A percentile compares a stretch with the other conserved stretches of the same genome.
Evolutionary conservation across 2,797 vertebrate species (phyloP).

Genomic region (Menidia menidia): DNA sequence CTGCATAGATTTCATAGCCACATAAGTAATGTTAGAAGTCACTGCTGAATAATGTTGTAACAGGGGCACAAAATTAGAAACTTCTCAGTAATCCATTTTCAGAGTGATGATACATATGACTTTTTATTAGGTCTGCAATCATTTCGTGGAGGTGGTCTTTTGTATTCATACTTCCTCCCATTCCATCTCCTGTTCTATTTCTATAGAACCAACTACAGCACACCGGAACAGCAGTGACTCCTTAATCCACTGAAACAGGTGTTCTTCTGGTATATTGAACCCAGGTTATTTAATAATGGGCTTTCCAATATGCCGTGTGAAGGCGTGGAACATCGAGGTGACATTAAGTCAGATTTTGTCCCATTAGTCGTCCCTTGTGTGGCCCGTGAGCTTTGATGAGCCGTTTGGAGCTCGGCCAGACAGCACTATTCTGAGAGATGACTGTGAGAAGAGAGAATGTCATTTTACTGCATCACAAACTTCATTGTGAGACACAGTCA

Average conservation of each 20-base stretch:
- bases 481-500: conserved; percentile 49
- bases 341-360: conserved; percentile 63
- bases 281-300: conserved; percentile 34
- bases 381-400: conserved; percentile 59
- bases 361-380: conserved; percentile 43
- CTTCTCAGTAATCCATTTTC: background rate
- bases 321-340: conserved; percentile 47
- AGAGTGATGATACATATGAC: background rate
- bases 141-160: background rate
- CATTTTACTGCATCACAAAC: conserved; percentile 63
- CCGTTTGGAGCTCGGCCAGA: conserved; percentile 62
- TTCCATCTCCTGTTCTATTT: conserved; percentile 2
- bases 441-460: conserved; percentile 45
- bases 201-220: background rate
- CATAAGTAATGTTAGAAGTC: background rate
- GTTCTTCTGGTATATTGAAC: conserved; percentile 39
- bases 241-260: conserved; percentile 51
- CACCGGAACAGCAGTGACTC: conserved; percentile 21
- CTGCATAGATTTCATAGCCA: background rate
- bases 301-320: conserved; percentile 35
- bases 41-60: background rate
- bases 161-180: background rate
- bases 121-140: background rate
- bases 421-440: conserved; percentile 41
- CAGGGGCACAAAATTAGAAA: background rate